Evolutionary conservation across 2,113 vertebrate species (phyloP), one percentile per base, ranked within the genome.

Genomic region (Alligator sinensis): DNA sequence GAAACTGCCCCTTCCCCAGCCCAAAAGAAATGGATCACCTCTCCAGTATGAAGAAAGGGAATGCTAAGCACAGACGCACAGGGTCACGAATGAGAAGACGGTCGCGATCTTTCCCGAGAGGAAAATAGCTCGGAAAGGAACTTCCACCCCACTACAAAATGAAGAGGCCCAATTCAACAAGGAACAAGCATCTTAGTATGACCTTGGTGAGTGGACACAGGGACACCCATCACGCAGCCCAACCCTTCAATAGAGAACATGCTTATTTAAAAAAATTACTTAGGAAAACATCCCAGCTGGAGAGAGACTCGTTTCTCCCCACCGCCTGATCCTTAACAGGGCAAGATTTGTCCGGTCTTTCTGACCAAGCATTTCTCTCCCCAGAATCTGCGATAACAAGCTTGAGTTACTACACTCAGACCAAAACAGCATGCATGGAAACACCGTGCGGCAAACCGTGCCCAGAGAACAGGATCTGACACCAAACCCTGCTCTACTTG

Each of bases 401-500:
- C 22, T 21, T 38, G 5, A 24, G 19, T 74, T 34, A 74, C 34
- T 47, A 38, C 19, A 9, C 13, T 9, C 4, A 2, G 62, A 16
- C 90, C 38, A 5, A 2, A 21, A 5, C 11, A 79, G 11, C 57
- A 34, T n/a, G 59, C 22, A 64, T 1, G 4, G 27, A 66, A 18
- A 9, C 0, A 11, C 28, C 62, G 22, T 3, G 5, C n/a, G 66
- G 76, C 62, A 74, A 70, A 70, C 21, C 1, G 0, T 6, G 34
- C 1, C 2, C 68, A 70, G 1, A n/a, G 28, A 84, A n/a, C 6
- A n/a, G 59, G 4, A 14, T 2, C 5, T 0, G 28, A 1, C 34
- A 1, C 34, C 0, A 1, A 38, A 74, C 3, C 3, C n/a, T 14
- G 60, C 18, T 19, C 78, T 27, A 38, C 77, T 28, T 24, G 2